Evolutionary conservation across 2,888 invertebrate species (phyloP).

Genomic region (Homarus gammarus): DNA sequence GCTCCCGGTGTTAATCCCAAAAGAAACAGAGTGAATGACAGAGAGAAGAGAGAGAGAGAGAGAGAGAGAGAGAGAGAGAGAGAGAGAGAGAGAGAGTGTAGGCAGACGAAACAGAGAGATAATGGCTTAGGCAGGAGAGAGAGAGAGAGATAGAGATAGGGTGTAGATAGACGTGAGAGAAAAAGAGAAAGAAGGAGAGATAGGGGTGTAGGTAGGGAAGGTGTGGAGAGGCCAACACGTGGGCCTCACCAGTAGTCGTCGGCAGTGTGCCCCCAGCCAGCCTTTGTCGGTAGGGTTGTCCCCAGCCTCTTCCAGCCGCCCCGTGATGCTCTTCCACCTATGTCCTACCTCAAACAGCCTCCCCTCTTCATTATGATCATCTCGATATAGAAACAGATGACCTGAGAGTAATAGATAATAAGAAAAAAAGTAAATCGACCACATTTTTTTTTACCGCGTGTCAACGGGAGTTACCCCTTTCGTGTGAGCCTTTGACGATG

Average conservation of each 20-base stretch:
- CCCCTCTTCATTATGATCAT: not conserved
- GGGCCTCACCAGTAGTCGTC: constrained; percentile 1
- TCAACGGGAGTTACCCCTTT: constrained; percentile 1
- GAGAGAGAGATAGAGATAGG: not conserved
- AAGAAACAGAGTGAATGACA: not conserved
- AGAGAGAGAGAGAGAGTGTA: not conserved
- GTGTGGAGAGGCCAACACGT: constrained; percentile 17
- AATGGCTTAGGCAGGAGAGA: not conserved
- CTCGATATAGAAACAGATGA: not conserved
- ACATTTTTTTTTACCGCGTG: not conserved
- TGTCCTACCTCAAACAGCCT: not conserved
- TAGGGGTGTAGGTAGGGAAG: constrained; percentile 8
- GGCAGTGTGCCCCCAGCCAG: not conserved
- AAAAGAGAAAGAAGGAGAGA: constrained; percentile 27
- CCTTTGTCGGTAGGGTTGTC: not conserved
- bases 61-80: constrained; percentile 16
- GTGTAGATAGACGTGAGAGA: not conserved
- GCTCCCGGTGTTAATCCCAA: not conserved
- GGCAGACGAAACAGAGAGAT: not conserved
- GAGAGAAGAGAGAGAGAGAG: not conserved
- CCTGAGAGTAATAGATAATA: not conserved
- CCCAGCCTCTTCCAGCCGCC: not conserved
- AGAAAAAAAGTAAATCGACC: not conserved
- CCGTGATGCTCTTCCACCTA: not conserved
- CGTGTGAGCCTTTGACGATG: not conserved